Percentiles rank a stretch among this genome's conserved stretches.
These are phyloP conservation scores for Gonioctena quinquepunctata DNA, from an alignment of 1,140 invertebrate genomes.

Conservation along the genomic window DNA sequence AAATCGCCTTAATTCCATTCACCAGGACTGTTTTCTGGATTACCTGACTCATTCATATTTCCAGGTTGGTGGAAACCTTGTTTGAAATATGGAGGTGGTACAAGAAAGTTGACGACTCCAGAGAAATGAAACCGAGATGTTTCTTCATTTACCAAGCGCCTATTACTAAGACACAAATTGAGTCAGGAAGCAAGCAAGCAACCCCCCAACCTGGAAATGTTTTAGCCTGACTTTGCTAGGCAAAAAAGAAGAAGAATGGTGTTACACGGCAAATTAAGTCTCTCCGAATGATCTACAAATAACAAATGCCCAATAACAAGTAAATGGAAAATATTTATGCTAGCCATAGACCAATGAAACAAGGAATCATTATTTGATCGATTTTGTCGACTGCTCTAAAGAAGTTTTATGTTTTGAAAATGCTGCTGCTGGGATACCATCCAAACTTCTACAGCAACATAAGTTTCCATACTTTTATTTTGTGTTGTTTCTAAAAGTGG, in stretches of 20 bases:
- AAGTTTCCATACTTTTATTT: neutral
- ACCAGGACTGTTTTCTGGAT: neutral
- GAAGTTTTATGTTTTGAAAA: too few relatives aligned
- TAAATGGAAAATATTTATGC: too few relatives aligned
- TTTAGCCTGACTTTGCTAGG: too few relatives aligned
- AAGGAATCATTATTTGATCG: too few relatives aligned
- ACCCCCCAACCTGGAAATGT: neutral
- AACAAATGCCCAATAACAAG: too few relatives aligned
- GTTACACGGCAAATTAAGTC: too few relatives aligned
- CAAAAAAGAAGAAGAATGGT: too few relatives aligned
- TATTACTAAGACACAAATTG: too few relatives aligned
- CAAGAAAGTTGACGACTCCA: neutral
- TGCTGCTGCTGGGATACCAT: neutral
- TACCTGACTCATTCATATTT: neutral
- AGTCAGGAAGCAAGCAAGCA: neutral
- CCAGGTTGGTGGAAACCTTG: neutral
- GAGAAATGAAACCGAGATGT: neutral
- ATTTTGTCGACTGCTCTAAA: too few relatives aligned
- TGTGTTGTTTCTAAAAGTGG: neutral
- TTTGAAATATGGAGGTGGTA: neutral
- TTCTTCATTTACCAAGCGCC: neutral
- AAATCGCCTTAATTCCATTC: too few relatives aligned
- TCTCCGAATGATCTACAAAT: too few relatives aligned
- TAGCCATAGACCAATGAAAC: too few relatives aligned
- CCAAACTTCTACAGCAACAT: neutral